phyloP scores from a whole-genome alignment of 2,888 invertebrate species.

The Leuctra nigra region DNA sequence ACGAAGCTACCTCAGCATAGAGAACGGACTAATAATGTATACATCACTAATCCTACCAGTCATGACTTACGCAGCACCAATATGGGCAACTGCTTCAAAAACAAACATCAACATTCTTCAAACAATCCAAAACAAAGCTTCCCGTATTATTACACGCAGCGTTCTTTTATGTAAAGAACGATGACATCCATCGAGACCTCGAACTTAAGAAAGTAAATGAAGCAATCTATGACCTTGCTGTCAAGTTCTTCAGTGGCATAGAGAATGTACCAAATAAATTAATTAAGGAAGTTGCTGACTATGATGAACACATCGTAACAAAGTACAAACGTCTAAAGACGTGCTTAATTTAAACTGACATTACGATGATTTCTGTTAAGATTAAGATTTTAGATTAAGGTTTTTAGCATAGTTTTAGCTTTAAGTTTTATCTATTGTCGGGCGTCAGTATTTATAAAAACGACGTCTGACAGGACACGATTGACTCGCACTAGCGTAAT shows the following conservation, averaged over 20 bases:
- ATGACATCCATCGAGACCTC: not conserved
- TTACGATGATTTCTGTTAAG: too few relatives aligned
- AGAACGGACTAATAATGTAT: not conserved
- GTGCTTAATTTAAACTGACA: too few relatives aligned
- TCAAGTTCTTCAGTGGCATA: not conserved
- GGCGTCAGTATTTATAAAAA: too few relatives aligned
- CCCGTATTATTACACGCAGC: not conserved
- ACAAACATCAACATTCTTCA: constrained; percentile 5
- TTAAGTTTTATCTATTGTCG: too few relatives aligned
- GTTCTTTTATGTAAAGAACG: not conserved
- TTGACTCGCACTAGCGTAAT: too few relatives aligned
- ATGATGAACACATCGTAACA: too few relatives aligned
- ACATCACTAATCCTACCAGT: not conserved
- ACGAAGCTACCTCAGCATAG: not conserved
- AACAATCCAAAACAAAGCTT: not conserved
- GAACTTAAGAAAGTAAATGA: not conserved
- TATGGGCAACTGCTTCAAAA: not conserved
- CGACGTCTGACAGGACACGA: too few relatives aligned
- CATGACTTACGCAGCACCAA: not conserved
- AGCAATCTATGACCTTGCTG: not conserved
- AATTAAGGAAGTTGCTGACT: too few relatives aligned
- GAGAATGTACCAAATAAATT: not conserved
- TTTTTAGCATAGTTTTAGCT: too few relatives aligned
- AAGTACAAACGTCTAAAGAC: too few relatives aligned
- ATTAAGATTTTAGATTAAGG: too few relatives aligned